Evolutionary conservation across 2,888 invertebrate genomes (phyloP), one percentile per base, ranked within the genome.

Genomic region (Athripsodes cinereus): DNA sequence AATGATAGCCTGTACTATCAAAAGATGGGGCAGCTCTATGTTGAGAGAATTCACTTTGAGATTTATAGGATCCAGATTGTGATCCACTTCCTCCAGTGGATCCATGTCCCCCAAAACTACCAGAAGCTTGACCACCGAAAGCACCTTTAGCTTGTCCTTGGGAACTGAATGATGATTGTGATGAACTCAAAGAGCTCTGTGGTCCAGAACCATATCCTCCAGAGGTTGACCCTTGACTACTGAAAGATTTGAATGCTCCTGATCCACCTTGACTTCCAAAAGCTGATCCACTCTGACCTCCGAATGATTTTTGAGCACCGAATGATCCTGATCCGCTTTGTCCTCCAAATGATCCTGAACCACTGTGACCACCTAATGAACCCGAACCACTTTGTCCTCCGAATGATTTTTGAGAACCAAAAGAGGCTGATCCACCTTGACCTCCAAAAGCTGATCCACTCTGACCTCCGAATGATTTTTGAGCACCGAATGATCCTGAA

Each of bases 1-100:
- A 62, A 47, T 62, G 61, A 26, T 62, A 62, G 47, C 61, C 61
- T 19, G 56, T 49, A 22, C 44, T 57, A 53, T 59, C 56, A 18
- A 21, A 52, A 18, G 53, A 44, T n/a, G 40, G 53, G 22, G 53
- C 20, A 13, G 13, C 8, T 20, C 44, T 35, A 8, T 53, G 16
- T 35, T 20, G 40, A 8, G 21, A 19, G 19, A 20, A 47, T 2
- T 13, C 40, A 40, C 16, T 13, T 40, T 47, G 19, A 5, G 21
- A 18, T 47, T 20, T 11, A 6, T 20, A 20, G 2, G 47, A 47
- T 47, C 47, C 47, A 47, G 47, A 47, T 20, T 20, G 11, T 8
- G 20, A 8, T 20, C 47, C 47, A 19, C 5, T 6, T 3, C 8
- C 3, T 40, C 40, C 40, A 13, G 2, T 2, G 3, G 8, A 3